A percentile compares a stretch with the other conserved stretches of the same genome.
phyloP scores from a whole-genome alignment of 2,797 vertebrate species.

The Syndactyla subalaris region DNA sequence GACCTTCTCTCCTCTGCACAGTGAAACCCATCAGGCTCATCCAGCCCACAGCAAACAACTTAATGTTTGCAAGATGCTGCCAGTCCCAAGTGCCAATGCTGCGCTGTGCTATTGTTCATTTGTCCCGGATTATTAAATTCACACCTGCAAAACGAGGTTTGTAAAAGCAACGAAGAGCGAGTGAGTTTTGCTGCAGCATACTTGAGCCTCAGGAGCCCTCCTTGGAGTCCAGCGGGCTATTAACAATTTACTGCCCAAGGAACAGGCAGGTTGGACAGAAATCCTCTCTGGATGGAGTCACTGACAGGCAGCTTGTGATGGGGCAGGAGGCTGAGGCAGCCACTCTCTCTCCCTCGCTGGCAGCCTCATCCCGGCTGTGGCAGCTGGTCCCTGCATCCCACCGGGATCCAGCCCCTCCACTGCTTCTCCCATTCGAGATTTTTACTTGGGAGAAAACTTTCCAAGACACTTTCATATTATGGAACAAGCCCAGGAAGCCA shows the following conservation, averaged over 20 bases:
- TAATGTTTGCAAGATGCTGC: neutral
- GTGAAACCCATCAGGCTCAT: neutral
- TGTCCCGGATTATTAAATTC: neutral
- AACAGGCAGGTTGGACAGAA: neutral
- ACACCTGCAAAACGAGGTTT: neutral
- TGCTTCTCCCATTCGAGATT: neutral
- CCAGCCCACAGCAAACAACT: neutral
- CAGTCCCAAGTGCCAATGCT: neutral
- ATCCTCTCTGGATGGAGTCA: neutral
- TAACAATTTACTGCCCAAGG: neutral
- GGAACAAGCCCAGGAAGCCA: neutral
- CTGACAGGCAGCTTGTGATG: neutral
- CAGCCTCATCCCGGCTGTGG: neutral
- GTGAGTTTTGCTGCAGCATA: neutral
- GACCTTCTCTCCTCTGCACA: neutral
- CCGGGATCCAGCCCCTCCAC: neutral
- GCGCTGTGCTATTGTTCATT: neutral
- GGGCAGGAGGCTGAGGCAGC: neutral
- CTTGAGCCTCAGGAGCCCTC: neutral
- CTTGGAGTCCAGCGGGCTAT: neutral
- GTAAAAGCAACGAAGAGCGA: rapidly evolving
- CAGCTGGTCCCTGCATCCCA: neutral
- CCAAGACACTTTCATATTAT: rapidly evolving
- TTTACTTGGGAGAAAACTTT: neutral
- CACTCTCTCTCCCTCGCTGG: neutral